Conservation (phyloP, 1,140 invertebrate genomes). For the Lasioglossum baleicum region DNA sequence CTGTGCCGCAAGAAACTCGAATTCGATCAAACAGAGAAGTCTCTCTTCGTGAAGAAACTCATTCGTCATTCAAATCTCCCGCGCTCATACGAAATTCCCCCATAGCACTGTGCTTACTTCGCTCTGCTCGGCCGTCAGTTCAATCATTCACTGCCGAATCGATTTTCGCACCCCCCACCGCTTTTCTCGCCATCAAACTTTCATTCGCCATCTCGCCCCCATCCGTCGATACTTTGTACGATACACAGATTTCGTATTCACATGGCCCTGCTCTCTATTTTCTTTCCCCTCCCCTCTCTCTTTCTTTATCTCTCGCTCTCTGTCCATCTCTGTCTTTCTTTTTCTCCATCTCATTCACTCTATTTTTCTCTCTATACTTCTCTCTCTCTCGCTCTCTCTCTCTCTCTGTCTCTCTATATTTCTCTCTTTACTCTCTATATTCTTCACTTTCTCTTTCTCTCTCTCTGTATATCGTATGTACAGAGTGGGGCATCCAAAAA, state of each 20-base stretch:
- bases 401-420: slow-evolving; percentile 28
- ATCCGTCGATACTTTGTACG: neutral
- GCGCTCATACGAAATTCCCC: neutral
- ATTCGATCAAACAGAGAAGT: neutral
- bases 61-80: neutral
- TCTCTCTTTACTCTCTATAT: slow-evolving; percentile 41
- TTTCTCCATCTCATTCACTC: slow-evolving; percentile 41
- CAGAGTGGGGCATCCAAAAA: neutral
- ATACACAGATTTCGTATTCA: slow-evolving; percentile 50
- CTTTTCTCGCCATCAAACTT: slow-evolving; percentile 24
- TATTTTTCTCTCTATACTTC: neutral
- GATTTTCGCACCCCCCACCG: neutral
- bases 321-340: slow-evolving; percentile 20
- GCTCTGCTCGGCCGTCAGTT: neutral
- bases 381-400: slow-evolving; percentile 34
- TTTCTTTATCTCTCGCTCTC: slow-evolving; percentile 16
- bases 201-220: slow-evolving; percentile 12
- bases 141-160: neutral
- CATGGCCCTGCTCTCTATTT: slow-evolving; percentile 11
- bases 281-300: slow-evolving; percentile 12
- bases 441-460: slow-evolving; percentile 33
- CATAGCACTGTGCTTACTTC: neutral
- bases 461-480: slow-evolving; percentile 48
- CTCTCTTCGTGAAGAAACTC: neutral
- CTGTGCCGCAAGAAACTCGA: neutral